These are phyloP conservation scores for Microchirus variegatus DNA, from an alignment of 2,797 vertebrate species.

Conservation along the genomic window DNA sequence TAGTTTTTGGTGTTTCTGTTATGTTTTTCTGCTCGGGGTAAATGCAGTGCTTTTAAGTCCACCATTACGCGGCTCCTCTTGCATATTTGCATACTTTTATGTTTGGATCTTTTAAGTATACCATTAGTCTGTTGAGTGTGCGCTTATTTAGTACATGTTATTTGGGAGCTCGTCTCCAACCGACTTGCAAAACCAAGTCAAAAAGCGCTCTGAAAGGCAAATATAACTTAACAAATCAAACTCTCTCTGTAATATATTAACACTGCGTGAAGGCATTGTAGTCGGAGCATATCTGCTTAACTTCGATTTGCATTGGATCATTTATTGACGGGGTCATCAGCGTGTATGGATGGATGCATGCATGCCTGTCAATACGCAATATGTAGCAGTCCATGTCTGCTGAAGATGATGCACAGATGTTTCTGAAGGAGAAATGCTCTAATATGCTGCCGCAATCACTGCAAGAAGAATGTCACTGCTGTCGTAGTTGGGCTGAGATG, in stretches of 20 bases:
- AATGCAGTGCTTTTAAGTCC: slow-evolving; percentile 20
- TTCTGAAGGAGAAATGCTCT: slow-evolving; percentile 46
- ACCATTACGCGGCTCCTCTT: neutral
- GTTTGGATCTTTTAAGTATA: slow-evolving; percentile 20
- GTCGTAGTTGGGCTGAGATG: slow-evolving; percentile 64
- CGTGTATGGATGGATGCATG: slow-evolving; percentile 1
- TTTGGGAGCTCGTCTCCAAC: slow-evolving; percentile 8
- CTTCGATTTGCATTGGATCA: slow-evolving; percentile 36
- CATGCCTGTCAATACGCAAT: slow-evolving; percentile 34
- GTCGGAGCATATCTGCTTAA: neutral
- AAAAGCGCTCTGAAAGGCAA: neutral
- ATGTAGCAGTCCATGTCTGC: slow-evolving; percentile 18
- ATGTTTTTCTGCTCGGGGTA: slow-evolving; percentile 2
- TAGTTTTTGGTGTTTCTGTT: neutral
- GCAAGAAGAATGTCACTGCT: slow-evolving; percentile 39
- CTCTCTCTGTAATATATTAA: slow-evolving; percentile 29
- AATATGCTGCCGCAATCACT: slow-evolving; percentile 61
- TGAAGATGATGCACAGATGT: slow-evolving; percentile 49
- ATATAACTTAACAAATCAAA: slow-evolving; percentile 9
- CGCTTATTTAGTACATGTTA: slow-evolving; percentile 7
- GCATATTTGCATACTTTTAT: slow-evolving; percentile 12
- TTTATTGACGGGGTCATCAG: slow-evolving; percentile 39
- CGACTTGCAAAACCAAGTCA: slow-evolving; percentile 1
- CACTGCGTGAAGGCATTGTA: slow-evolving; percentile 5
- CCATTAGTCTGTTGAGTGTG: slow-evolving; percentile 9